phyloP scores from a whole-genome alignment of 2,797 vertebrate species.

The Chaenodraco wilsoni region DNA sequence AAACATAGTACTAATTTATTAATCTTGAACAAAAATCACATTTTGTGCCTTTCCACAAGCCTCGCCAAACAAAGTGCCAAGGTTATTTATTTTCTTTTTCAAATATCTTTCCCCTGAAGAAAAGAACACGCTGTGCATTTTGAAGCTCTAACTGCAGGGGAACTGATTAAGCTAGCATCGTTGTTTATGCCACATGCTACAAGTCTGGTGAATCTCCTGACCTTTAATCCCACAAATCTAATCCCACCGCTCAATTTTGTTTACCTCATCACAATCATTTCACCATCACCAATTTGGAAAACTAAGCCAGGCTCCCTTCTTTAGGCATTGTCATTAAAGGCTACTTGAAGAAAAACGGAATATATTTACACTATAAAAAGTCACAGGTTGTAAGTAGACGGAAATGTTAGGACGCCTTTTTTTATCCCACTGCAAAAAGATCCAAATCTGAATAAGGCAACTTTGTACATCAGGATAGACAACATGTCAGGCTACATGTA shows the following conservation, averaged over 20 bases:
- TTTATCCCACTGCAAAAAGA: conserved; percentile 47
- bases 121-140: neutral
- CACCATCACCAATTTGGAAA: conserved; percentile 16
- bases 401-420: conserved; percentile 54
- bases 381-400: conserved; percentile 50
- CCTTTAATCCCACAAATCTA: neutral
- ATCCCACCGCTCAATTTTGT: neutral
- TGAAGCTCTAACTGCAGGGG: conserved; percentile 12
- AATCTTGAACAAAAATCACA: conserved; percentile 19
- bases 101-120: neutral
- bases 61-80: conserved; percentile 1
- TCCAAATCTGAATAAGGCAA: conserved; percentile 65
- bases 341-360: neutral
- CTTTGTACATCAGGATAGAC: conserved; percentile 59
- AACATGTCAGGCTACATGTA: neutral
- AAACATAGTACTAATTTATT: conserved; percentile 12
- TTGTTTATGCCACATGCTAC: conserved; percentile 5
- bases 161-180: neutral
- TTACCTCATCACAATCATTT: neutral
- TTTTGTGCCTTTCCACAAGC: neutral
- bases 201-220: neutral
- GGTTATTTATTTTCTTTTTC: neutral
- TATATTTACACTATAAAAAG: conserved; percentile 66
- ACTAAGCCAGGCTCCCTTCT: conserved; percentile 22
- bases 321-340: conserved; percentile 42